Percentiles rank a stretch among this genome's conserved stretches.
phyloP scores from a whole-genome alignment of 2,797 vertebrate species.

The Choloepus didactylus region DNA sequence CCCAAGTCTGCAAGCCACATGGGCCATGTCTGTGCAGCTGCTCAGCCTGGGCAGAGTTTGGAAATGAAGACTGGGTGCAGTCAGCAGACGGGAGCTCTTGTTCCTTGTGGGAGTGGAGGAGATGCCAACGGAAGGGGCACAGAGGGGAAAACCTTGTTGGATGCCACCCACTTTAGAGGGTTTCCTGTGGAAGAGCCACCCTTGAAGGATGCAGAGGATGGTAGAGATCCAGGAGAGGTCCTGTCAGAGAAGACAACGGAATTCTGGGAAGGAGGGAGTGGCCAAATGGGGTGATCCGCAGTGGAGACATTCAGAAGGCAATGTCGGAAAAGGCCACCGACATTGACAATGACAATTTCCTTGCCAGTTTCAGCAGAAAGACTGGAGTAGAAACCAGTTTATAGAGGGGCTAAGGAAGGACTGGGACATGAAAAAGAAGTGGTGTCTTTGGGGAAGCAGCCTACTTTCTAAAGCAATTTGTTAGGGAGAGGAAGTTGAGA shows the following conservation, averaged over 20 bases:
- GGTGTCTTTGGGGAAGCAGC: background rate
- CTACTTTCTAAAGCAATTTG: background rate
- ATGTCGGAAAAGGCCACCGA: conserved; percentile 6
- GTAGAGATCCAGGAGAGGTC: background rate
- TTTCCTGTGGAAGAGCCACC: background rate
- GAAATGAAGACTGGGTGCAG: background rate
- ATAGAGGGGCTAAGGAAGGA: background rate
- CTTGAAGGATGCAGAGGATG: background rate
- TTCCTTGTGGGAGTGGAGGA: background rate
- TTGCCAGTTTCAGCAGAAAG: background rate
- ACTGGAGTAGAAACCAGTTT: background rate
- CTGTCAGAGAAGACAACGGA: background rate
- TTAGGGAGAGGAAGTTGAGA: background rate
- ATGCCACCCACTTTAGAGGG: background rate
- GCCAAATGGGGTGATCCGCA: background rate
- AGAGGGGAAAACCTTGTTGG: background rate
- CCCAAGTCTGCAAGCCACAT: background rate
- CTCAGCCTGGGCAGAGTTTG: background rate
- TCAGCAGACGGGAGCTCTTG: background rate
- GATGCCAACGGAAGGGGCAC: background rate
- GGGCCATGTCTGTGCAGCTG: background rate
- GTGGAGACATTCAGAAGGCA: background rate
- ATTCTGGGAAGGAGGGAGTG: conserved; percentile 11
- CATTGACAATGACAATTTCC: conserved; percentile 42
- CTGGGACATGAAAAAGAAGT: background rate